These are phyloP conservation scores for Riparia riparia DNA, from an alignment of 2,113 vertebrate genomes.

Conservation along the genomic window DNA sequence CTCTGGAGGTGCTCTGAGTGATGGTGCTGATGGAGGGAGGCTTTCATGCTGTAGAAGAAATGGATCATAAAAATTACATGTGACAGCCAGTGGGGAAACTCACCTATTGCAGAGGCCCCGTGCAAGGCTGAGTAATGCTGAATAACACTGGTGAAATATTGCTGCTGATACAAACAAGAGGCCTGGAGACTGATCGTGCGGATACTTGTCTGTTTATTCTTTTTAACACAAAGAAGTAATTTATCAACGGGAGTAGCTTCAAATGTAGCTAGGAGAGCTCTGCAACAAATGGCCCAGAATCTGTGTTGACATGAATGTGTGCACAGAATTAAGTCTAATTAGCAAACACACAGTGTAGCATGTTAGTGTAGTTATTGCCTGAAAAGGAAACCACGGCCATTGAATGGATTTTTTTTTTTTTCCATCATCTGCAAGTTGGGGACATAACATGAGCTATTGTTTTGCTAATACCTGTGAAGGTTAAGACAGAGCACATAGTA, in stretches of 20 bases:
- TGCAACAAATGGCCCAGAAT: not conserved
- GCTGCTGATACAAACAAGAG: not conserved
- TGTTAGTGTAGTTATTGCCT: not conserved
- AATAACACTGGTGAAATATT: not conserved
- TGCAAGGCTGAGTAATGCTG: not conserved
- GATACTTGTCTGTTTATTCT: not conserved
- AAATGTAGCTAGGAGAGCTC: not conserved
- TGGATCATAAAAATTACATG: not conserved
- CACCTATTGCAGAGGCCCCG: not conserved
- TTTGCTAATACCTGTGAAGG: not conserved
- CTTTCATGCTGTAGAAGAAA: not conserved
- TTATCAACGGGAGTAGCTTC: not conserved
- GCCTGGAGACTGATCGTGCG: not conserved
- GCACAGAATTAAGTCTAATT: not conserved
- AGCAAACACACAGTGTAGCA: not conserved
- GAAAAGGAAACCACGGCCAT: not conserved
- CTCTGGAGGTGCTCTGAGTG: not conserved
- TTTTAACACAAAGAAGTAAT: not conserved
- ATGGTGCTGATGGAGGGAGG: not conserved
- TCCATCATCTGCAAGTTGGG: not conserved
- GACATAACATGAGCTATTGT: not conserved
- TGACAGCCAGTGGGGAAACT: not conserved
- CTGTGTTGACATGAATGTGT: accelerated
- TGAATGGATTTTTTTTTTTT: not conserved
- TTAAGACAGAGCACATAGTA: not conserved